Percentiles rank a stretch among this genome's conserved stretches.
Conservation (phyloP, 2,797 vertebrate species). For the Pampus argenteus region DNA sequence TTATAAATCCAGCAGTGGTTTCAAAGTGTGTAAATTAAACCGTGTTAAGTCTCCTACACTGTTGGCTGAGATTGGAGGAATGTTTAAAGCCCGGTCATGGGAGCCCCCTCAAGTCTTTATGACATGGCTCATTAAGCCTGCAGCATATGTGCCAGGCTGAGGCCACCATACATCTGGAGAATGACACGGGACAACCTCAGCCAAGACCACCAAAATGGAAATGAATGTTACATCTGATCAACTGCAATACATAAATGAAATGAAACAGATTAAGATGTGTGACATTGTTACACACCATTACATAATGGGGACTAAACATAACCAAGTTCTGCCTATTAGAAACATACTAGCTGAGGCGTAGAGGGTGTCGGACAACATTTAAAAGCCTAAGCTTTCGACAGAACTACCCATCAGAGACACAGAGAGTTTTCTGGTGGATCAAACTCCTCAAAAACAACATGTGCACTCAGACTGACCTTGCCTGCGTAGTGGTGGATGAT, state of each 20-base stretch:
- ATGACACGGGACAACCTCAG: slow-evolving; percentile 58
- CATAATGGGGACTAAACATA: slow-evolving; percentile 2
- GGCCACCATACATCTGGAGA: slow-evolving; percentile 76
- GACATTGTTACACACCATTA: slow-evolving; percentile 22
- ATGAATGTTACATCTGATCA: background rate
- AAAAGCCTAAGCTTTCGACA: too few species aligned
- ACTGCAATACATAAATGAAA: slow-evolving; percentile 2
- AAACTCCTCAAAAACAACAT: background rate
- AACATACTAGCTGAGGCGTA: background rate
- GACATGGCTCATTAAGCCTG: slow-evolving; percentile 77
- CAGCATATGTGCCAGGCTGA: slow-evolving; percentile 72
- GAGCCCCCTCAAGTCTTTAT: slow-evolving; percentile 63
- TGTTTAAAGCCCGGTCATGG: slow-evolving; percentile 57
- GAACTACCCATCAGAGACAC: too few species aligned
- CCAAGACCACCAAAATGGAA: slow-evolving; percentile 31
- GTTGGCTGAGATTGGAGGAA: slow-evolving; percentile 52
- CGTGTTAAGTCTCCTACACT: slow-evolving; percentile 40
- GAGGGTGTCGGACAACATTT: too few species aligned
- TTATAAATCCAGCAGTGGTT: slow-evolving; percentile 51
- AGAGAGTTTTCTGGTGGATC: background rate
- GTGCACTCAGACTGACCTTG: slow-evolving; percentile 85
- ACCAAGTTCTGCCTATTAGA: background rate
- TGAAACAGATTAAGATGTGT: background rate
- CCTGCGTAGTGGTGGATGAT: slow-evolving; percentile 99
- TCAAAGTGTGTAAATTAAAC: slow-evolving; percentile 47